phyloP scores from a whole-genome alignment of 2,888 invertebrate genomes.

The Adelognathus sp. region DNA sequence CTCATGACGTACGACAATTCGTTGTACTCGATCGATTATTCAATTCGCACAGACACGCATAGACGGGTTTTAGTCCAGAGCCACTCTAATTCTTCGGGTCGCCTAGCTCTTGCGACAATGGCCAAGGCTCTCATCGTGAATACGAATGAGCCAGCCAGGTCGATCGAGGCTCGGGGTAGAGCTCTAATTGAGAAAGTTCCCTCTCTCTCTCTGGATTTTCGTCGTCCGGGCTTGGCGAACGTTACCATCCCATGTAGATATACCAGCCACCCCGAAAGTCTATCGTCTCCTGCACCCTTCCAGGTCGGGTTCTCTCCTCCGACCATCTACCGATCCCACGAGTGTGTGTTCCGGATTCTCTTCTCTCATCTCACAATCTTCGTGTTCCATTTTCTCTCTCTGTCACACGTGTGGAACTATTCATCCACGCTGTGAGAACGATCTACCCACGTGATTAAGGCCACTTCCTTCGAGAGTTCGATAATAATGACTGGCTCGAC shows the following conservation, averaged over 20 bases:
- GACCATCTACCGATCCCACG: not conserved
- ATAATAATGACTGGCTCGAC: constrained; percentile 56
- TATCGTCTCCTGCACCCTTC: constrained; percentile 10
- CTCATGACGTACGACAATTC: too few species aligned
- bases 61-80: too few species aligned
- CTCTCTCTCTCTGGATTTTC: constrained; percentile 47
- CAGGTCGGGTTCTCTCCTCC: not conserved
- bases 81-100: too few species aligned
- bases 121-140: constrained; percentile 69
- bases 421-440: too few species aligned
- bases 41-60: too few species aligned
- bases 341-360: not conserved
- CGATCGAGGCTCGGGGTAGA: constrained; percentile 68
- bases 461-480: constrained; percentile 54
- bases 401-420: constrained; percentile 11
- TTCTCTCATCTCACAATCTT: not conserved
- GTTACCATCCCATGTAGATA: constrained; percentile 55
- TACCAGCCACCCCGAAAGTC: constrained; percentile 41
- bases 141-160: constrained; percentile 73
- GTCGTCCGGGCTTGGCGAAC: constrained; percentile 59
- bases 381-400: not conserved
- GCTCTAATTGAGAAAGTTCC: constrained; percentile 76
- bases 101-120: constrained; percentile 66
- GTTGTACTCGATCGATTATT: too few species aligned
- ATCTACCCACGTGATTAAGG: constrained; percentile 58